Percentiles rank a stretch among this genome's conserved stretches.
These are phyloP conservation scores for Choloepus didactylus DNA, from an alignment of 2,797 vertebrate genomes.

Conservation along the genomic window DNA sequence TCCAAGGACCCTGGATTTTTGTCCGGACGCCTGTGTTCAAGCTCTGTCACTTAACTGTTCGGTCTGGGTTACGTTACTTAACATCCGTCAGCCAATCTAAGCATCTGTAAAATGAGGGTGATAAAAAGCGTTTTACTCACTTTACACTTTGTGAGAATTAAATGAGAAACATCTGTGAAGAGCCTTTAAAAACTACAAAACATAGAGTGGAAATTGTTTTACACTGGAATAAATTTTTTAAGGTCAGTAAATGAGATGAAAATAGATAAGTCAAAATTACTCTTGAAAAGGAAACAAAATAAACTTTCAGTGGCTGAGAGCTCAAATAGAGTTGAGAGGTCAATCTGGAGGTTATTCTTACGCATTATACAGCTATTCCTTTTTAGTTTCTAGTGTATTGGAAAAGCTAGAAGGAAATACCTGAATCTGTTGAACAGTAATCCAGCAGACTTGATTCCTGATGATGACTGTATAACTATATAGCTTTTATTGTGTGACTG, in stretches of 20 bases:
- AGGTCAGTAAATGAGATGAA: neutral
- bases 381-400: too few species aligned
- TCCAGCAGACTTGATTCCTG: too few species aligned
- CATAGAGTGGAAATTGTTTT: neutral
- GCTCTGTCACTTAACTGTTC: neutral
- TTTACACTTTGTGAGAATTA: neutral
- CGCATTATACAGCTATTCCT: too few species aligned
- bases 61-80: neutral
- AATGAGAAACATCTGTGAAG: neutral
- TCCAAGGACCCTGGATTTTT: neutral
- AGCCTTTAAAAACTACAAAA: neutral
- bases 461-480: too few species aligned
- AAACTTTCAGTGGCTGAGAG: too few species aligned
- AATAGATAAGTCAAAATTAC: neutral
- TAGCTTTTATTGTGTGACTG: too few species aligned
- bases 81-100: neutral
- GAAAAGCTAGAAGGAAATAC: too few species aligned
- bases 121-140: neutral
- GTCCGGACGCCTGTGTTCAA: neutral
- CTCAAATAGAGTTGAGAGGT: too few species aligned
- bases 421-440: too few species aligned
- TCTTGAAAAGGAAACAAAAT: neutral
- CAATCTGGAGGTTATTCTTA: too few species aligned
- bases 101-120: rapidly evolving
- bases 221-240: neutral